phyloP scores from a whole-genome alignment of 2,888 invertebrate species.

The Drosophila cracens region DNA sequence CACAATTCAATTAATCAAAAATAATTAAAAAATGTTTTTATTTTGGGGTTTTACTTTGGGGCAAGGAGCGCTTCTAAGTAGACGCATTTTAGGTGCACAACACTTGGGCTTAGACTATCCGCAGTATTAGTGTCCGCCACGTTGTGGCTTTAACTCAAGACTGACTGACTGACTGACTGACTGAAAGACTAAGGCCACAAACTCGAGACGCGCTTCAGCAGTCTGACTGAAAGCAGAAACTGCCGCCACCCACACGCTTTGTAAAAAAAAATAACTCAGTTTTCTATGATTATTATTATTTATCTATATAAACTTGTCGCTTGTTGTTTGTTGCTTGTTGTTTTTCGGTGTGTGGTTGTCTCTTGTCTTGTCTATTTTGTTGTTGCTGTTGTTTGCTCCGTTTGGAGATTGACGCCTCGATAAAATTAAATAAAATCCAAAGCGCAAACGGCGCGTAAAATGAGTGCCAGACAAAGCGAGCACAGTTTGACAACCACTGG shows the following conservation, averaged over 20 bases:
- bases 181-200: conserved; percentile 19
- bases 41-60: conserved; percentile 42
- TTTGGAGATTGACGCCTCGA: conserved; percentile 69
- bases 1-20: not conserved
- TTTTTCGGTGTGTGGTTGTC: conserved; percentile 13
- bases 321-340: not conserved
- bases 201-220: conserved; percentile 34
- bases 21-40: not conserved
- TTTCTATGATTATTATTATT: conserved; percentile 67
- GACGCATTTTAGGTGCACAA: conserved; percentile 47
- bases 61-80: conserved; percentile 51
- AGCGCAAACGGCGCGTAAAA: conserved; percentile 55
- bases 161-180: conserved; percentile 19
- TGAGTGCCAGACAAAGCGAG: conserved; percentile 28
- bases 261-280: conserved; percentile 48
- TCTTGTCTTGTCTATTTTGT: conserved; percentile 34
- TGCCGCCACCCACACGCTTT: conserved; percentile 48
- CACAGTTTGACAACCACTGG: conserved; percentile 54
- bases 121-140: conserved; percentile 40
- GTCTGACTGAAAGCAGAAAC: conserved; percentile 26
- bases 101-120: not conserved
- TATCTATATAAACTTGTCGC: conserved; percentile 12
- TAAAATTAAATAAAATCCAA: conserved; percentile 47
- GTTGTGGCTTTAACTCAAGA: conserved; percentile 44
- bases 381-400: conserved; percentile 30